Conservation (phyloP, 1,140 invertebrate genomes). For the Panagrolaimus sp. region DNA sequence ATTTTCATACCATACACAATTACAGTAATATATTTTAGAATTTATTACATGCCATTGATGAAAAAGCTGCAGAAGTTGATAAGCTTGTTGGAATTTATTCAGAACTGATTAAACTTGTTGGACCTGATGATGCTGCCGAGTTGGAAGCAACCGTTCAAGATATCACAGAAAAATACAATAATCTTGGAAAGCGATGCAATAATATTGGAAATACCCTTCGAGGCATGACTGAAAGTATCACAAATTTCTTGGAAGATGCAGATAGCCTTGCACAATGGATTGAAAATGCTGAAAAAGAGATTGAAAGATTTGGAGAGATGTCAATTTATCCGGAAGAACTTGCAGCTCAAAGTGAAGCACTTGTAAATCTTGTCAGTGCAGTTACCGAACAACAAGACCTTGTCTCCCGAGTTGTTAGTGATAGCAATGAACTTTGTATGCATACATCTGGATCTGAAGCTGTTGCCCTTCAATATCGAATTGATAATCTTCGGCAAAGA, state of each 20-base stretch:
- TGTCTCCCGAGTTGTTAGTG: slow-evolving; percentile 80
- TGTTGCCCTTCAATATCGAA: slow-evolving; percentile 82
- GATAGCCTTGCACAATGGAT: slow-evolving; percentile 83
- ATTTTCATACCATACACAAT: slow-evolving; percentile 20
- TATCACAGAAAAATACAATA: slow-evolving; percentile 38
- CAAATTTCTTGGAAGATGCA: neutral
- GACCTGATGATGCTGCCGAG: slow-evolving; percentile 79
- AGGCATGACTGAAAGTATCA: slow-evolving; percentile 65
- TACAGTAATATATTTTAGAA: slow-evolving; percentile 59
- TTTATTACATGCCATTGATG: slow-evolving; percentile 79
- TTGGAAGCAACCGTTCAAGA: slow-evolving; percentile 63
- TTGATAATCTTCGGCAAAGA: slow-evolving; percentile 79
- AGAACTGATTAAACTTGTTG: slow-evolving; percentile 75
- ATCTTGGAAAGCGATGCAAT: slow-evolving; percentile 31
- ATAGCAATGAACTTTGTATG: slow-evolving; percentile 83
- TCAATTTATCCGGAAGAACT: slow-evolving; percentile 84
- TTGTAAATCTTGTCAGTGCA: slow-evolving; percentile 80
- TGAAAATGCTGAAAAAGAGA: slow-evolving; percentile 77
- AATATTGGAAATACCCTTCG: slow-evolving; percentile 38
- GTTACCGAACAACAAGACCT: slow-evolving; percentile 78
- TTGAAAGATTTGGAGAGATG: slow-evolving; percentile 74
- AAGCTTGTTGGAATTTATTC: slow-evolving; percentile 64
- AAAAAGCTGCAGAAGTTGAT: slow-evolving; percentile 77
- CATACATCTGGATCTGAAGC: slow-evolving; percentile 81
- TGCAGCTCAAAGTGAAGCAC: slow-evolving; percentile 81